Base-by-base conservation (phyloP, 1,140 invertebrate genomes). In the Zaprionus gabonicus region DNA sequence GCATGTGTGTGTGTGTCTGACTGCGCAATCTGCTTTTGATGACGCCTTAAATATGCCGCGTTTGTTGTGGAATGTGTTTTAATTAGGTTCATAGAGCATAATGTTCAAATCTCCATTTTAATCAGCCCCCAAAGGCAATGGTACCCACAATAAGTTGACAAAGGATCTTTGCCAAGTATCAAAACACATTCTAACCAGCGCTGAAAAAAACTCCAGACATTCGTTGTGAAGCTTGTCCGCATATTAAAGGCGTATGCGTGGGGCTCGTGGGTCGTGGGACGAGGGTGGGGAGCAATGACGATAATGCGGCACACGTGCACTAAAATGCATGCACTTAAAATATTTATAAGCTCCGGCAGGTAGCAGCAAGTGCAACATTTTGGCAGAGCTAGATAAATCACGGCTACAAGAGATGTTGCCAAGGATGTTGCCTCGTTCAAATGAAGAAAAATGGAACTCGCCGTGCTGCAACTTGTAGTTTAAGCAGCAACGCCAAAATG, bases 321-420 rank as follows among this genome's bases (percentile, higher is more conserved):
- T 66, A 88, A 88, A 88, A 84, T 88, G 86, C 85, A 85, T 75
- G 79, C 72, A 90, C 85, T 90, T 88, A 82, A 85, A 88, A 88
- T 88, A 88, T 88, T 90, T 82, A 88, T 90, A 82, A 90, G 86
- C 68, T 80, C 23, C 58, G 53, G 72, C 53, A 49, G 34, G 58
- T 23, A 53, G 62, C 70, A 44, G 51, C 55, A 34, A 71, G 70
- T 65, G 72, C 62, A 76, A 63, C 76, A 67, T 74, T 74, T 81
- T 71, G 72, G 72, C 53, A 64, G 66, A 28, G 67, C 25, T 53
- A 85, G 73, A 90, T 88, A 90, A 85, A 90, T 90, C 85, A 90
- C 75, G 70, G 78, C 72, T 68, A 49, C 46, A 51, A 46, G 41
- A 46, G 41, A 46, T 46, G 41, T 46, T 46, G 41, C 41, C 41